Conservation (phyloP, 2,888 invertebrate species). For the Phaonia tiefii region DNA sequence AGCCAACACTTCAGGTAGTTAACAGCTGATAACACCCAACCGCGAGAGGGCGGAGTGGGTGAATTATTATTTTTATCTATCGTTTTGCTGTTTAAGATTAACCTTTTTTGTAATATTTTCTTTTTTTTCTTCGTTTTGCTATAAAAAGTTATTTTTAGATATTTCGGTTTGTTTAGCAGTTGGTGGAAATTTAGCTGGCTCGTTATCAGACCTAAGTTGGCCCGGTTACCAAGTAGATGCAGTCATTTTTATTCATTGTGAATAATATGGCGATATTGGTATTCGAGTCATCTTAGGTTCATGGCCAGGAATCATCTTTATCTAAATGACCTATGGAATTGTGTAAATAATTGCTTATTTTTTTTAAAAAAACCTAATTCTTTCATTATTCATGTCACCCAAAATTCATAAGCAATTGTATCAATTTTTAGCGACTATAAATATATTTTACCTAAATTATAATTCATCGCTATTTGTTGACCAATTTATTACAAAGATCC, state of each 20-base stretch:
- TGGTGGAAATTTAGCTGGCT: constrained; percentile 31
- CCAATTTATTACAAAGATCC: too few species aligned
- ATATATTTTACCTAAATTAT: too few species aligned
- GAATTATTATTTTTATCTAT: constrained; percentile 33
- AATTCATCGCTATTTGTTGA: too few species aligned
- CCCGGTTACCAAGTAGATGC: constrained; percentile 66
- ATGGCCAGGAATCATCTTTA: constrained; percentile 61
- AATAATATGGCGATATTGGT: constrained; percentile 58
- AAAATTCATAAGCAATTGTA: too few species aligned
- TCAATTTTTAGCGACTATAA: too few species aligned
- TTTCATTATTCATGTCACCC: too few species aligned
- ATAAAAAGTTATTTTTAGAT: constrained; percentile 19
- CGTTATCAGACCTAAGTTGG: constrained; percentile 68
- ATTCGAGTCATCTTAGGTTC: constrained; percentile 69
- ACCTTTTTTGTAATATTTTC: background rate
- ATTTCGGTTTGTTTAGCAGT: background rate
- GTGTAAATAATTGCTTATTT: constrained; percentile 4
- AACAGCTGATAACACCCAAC: constrained; percentile 16
- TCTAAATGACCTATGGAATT: constrained; percentile 46
- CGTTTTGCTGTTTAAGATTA: constrained; percentile 12
- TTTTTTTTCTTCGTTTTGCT: background rate
- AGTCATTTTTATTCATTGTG: constrained; percentile 62
- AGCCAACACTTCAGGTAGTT: too few species aligned
- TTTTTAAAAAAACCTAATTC: too few species aligned
- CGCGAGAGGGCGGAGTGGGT: background rate